Conservation (phyloP, 2,113 vertebrate species). For the Eublepharis macularius region DNA sequence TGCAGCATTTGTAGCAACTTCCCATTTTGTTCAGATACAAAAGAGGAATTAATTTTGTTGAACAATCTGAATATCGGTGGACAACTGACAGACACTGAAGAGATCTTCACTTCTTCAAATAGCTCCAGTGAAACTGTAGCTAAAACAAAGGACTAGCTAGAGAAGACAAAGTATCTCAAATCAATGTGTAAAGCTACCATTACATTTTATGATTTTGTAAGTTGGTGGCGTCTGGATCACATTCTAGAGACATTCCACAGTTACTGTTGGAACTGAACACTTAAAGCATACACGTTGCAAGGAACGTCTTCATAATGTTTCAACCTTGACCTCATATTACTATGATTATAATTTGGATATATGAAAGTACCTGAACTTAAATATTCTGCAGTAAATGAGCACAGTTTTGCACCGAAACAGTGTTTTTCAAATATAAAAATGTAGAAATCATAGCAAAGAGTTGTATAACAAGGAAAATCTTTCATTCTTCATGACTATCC, state of each 20-base stretch:
- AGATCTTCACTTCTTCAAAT: accelerated
- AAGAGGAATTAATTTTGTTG: neutral
- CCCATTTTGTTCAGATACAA: neutral
- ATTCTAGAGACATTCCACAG: neutral
- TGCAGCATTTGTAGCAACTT: neutral
- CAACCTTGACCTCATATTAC: neutral
- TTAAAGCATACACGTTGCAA: neutral
- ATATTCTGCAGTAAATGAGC: neutral
- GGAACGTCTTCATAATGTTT: neutral
- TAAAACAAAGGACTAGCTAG: neutral
- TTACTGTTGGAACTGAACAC: neutral
- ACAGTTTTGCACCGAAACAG: neutral
- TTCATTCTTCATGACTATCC: neutral
- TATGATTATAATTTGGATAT: neutral
- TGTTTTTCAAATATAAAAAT: neutral
- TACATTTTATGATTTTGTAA: neutral
- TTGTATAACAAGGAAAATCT: neutral
- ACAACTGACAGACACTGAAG: neutral
- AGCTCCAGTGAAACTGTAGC: accelerated
- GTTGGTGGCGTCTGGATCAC: too few relatives aligned
- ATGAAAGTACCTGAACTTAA: neutral
- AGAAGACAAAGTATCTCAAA: neutral
- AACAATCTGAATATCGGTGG: neutral
- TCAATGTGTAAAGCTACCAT: neutral
- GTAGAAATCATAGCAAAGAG: neutral